Conservation (phyloP, 2,888 invertebrate genomes). For the Endotricha flammealis region DNA sequence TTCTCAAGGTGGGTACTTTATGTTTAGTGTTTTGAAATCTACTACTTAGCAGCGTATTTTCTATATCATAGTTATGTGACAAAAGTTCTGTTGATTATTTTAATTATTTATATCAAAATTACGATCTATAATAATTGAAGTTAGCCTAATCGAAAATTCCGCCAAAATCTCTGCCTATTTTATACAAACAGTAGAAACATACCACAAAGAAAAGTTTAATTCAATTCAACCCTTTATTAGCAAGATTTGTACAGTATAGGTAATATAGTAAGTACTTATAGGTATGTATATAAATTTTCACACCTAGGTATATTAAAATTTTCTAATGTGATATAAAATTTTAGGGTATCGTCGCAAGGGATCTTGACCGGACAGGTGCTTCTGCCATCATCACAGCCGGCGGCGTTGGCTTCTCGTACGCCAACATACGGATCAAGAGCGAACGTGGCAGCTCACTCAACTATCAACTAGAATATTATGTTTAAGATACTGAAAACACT, state of each 20-base stretch:
- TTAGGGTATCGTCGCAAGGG: slow-evolving; percentile 54
- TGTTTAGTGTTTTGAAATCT: too few species aligned
- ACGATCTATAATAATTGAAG: too few species aligned
- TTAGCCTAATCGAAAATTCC: too few species aligned
- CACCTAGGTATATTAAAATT: neutral
- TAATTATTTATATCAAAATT: neutral
- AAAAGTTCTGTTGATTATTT: neutral
- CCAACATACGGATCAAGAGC: slow-evolving; percentile 53
- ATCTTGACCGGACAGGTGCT: slow-evolving; percentile 37
- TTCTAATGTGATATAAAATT: slow-evolving; percentile 16
- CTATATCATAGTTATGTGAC: too few species aligned
- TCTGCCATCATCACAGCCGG: slow-evolving; percentile 48
- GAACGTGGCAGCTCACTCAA: slow-evolving; percentile 45
- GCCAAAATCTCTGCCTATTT: too few species aligned
- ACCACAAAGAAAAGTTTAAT: slow-evolving; percentile 29
- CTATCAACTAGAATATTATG: slow-evolving; percentile 52
- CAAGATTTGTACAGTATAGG: too few species aligned
- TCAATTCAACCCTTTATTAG: too few species aligned
- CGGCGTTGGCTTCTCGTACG: slow-evolving; percentile 47
- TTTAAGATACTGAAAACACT: slow-evolving; percentile 22
- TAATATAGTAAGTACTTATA: neutral
- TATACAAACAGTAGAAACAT: too few species aligned
- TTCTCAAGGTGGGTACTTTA: slow-evolving; percentile 39
- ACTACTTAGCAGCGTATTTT: too few species aligned
- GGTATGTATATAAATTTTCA: neutral